Conservation (phyloP, 1,140 invertebrate species). For the Bombus confusus region DNA sequence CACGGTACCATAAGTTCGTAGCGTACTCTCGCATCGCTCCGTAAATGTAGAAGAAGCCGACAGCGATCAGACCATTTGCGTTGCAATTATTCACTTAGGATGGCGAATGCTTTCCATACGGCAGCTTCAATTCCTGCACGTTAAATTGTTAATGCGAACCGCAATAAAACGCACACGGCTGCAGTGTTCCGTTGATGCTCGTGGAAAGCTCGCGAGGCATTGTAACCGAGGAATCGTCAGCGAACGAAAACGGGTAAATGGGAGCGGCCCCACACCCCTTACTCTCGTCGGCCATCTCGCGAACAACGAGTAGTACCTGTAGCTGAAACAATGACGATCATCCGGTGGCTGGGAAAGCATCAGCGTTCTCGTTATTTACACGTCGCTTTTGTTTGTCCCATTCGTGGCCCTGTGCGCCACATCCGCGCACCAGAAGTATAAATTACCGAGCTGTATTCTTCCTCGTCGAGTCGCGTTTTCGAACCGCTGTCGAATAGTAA, state of each 20-base stretch:
- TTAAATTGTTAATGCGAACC: slow-evolving; percentile 7
- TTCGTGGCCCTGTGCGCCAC: slow-evolving; percentile 15
- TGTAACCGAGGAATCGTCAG: slow-evolving; percentile 30
- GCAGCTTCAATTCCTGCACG: neutral
- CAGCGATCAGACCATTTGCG: neutral
- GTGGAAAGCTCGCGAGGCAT: slow-evolving; percentile 10
- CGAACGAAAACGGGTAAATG: slow-evolving; percentile 36
- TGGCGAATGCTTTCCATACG: neutral
- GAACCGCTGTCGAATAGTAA: slow-evolving; percentile 11
- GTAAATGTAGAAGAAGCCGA: slow-evolving; percentile 7
- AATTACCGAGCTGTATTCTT: slow-evolving; percentile 17
- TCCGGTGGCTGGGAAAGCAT: slow-evolving; percentile 10
- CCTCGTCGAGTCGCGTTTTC: neutral
- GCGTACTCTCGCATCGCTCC: neutral
- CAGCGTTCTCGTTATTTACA: slow-evolving; percentile 24
- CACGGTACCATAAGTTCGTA: neutral
- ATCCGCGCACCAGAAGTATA: slow-evolving; percentile 12
- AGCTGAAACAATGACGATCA: slow-evolving; percentile 35
- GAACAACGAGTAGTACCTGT: slow-evolving; percentile 6
- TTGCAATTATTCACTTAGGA: neutral
- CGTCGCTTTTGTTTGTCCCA: slow-evolving; percentile 22
- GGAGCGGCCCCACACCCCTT: neutral
- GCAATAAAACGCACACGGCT: slow-evolving; percentile 3
- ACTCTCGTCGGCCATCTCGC: neutral
- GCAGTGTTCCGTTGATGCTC: slow-evolving; percentile 18